Conservation (phyloP, 2,888 invertebrate species). For the Xestia rhomboidea region DNA sequence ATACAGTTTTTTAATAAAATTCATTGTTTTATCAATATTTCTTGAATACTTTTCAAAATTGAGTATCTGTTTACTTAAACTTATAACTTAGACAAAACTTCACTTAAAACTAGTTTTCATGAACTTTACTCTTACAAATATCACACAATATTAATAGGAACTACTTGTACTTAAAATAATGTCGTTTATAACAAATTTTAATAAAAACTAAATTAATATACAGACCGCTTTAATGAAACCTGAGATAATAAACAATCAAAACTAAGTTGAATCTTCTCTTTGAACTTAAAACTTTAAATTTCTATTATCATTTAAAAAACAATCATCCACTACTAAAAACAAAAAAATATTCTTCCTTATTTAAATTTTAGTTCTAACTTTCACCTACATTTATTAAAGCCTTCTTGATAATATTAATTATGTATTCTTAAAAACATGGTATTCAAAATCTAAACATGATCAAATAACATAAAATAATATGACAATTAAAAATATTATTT, state of each 20-base stretch:
- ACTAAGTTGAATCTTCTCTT: background rate
- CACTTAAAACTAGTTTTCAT: background rate
- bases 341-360: background rate
- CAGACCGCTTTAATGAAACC: background rate
- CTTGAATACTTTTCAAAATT: too few species aligned
- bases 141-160: too few species aligned
- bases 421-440: background rate
- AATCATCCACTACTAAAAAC: background rate
- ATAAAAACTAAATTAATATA: too few species aligned
- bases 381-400: background rate
- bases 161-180: too few species aligned
- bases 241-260: background rate
- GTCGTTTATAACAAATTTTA: too few species aligned
- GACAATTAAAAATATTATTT: background rate
- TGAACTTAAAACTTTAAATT: slow-evolving; percentile 1
- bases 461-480: background rate
- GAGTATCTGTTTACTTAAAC: too few species aligned
- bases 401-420: background rate
- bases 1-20: too few species aligned
- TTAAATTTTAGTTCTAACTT: too few species aligned
- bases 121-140: background rate
- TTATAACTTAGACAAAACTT: background rate
- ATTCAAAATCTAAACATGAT: slow-evolving; percentile 1
- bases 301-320: background rate
- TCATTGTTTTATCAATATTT: too few species aligned